Evolutionary conservation across 1,140 invertebrate species (phyloP).

Genomic region (Nomia melanderi): DNA sequence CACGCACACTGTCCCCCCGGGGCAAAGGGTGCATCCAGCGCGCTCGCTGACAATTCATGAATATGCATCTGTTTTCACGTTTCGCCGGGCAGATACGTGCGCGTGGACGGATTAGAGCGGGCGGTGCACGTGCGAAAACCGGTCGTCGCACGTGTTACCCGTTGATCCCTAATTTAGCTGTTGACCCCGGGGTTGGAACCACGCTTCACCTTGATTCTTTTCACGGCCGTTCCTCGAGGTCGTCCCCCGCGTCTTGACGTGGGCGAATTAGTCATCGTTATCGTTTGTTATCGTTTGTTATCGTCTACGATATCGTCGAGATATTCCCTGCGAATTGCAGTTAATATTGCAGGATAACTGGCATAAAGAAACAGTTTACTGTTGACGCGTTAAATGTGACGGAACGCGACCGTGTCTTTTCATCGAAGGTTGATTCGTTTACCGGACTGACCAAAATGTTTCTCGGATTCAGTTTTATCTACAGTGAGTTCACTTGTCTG

Average conservation of each 20-base stretch:
- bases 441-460: not conserved
- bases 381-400: not conserved
- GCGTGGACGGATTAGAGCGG: constrained; percentile 30
- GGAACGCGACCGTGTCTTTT: not conserved
- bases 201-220: constrained; percentile 13
- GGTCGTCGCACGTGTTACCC: constrained; percentile 41
- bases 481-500: not conserved
- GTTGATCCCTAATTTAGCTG: constrained; percentile 25
- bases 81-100: constrained; percentile 27
- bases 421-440: not conserved
- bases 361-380: not conserved
- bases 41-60: constrained; percentile 63
- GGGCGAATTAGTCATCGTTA: constrained; percentile 21
- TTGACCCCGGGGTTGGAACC: constrained; percentile 7
- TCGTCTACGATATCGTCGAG: not conserved
- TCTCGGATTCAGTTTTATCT: not conserved
- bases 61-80: constrained; percentile 68
- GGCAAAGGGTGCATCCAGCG: constrained; percentile 28
- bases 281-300: constrained; percentile 9
- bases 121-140: constrained; percentile 55
- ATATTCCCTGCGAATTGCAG: constrained; percentile 17
- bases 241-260: no score
- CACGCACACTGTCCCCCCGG: constrained; percentile 40
- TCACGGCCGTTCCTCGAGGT: not conserved
- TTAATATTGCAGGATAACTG: not conserved